phyloP scores from a whole-genome alignment of 1,140 invertebrate genomes.

The Elysia chlorotica region DNA sequence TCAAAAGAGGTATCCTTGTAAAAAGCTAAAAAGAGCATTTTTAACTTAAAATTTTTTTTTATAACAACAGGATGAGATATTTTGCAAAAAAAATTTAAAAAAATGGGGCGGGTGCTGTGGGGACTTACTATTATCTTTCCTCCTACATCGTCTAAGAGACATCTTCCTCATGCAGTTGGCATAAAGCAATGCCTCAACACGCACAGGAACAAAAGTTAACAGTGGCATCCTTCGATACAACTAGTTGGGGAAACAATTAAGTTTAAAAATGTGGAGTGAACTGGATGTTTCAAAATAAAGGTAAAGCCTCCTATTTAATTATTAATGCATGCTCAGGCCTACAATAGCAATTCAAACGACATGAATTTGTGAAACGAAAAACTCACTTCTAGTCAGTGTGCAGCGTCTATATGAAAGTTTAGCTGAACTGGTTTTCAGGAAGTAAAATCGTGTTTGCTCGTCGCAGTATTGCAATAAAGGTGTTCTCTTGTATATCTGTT shows the following conservation, averaged over 20 bases:
- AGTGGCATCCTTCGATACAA: slow-evolving; percentile 19
- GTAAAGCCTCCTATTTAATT: neutral
- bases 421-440: neutral
- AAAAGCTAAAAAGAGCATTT: too few species aligned
- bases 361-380: neutral
- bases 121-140: slow-evolving; percentile 16
- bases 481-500: slow-evolving; percentile 6
- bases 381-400: neutral
- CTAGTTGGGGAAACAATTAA: too few species aligned
- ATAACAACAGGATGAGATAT: too few species aligned
- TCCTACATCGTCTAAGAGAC: slow-evolving; percentile 23
- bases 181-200: slow-evolving; percentile 15
- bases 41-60: too few species aligned
- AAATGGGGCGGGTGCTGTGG: too few species aligned
- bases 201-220: slow-evolving; percentile 5
- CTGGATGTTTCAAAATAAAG: too few species aligned
- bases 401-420: slow-evolving; percentile 9
- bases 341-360: neutral
- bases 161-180: slow-evolving; percentile 24
- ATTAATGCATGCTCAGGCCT: neutral
- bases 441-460: neutral
- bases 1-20: neutral
- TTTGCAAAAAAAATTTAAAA: too few species aligned
- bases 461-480: neutral
- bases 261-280: too few species aligned